A percentile compares a stretch with the other conserved stretches of the same genome.
Conservation (phyloP, 2,888 invertebrate genomes). For the Alitta virens region DNA sequence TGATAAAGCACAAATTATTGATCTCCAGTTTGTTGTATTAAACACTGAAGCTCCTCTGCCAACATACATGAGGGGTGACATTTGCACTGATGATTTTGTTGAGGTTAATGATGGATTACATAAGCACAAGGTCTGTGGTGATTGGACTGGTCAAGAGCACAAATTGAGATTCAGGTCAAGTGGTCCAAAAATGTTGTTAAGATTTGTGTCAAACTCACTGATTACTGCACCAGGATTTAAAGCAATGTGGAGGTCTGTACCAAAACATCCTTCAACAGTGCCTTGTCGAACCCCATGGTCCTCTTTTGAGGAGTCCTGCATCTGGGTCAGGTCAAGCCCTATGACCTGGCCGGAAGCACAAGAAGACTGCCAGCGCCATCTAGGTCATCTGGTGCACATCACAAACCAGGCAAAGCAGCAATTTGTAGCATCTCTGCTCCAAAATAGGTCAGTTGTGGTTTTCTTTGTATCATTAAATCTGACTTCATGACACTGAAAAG, state of each 20-base stretch:
- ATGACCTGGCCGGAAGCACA: conserved; percentile 1
- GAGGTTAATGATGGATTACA: background rate
- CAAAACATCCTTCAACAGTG: background rate
- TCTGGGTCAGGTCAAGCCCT: background rate
- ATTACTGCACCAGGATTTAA: background rate
- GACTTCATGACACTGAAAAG: too few species aligned
- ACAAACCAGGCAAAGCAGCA: too few species aligned
- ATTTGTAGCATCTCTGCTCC: background rate
- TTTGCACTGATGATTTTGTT: conserved; percentile 7
- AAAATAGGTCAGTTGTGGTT: conserved; percentile 1
- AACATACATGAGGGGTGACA: background rate
- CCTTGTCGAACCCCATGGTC: conserved; percentile 1
- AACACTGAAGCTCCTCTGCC: background rate
- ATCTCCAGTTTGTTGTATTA: conserved; percentile 10
- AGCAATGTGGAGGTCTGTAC: background rate
- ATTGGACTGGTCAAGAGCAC: conserved; percentile 1
- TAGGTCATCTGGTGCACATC: too few species aligned
- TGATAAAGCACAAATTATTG: background rate
- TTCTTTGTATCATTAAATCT: background rate
- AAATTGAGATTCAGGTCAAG: background rate
- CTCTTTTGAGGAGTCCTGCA: background rate
- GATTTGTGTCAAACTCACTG: background rate
- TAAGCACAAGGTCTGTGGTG: background rate
- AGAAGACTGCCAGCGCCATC: background rate
- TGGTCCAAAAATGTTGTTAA: background rate